Evolutionary conservation across 1,140 invertebrate genomes (phyloP), one percentile per base, ranked within the genome.

Genomic region (Phymorhynchus buccinoides): DNA sequence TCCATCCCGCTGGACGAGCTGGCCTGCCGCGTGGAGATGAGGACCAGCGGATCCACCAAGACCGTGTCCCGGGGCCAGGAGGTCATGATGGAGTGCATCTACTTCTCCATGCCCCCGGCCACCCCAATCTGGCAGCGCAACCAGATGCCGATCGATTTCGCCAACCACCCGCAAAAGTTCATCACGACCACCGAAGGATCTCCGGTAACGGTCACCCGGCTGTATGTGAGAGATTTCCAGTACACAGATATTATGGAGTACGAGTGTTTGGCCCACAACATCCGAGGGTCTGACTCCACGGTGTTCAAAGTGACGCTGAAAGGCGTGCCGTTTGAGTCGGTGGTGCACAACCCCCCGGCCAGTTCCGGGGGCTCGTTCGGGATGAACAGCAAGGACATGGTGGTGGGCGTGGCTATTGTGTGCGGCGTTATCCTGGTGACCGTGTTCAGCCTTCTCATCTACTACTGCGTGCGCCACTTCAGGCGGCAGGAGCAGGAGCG

Each of bases 201-300:
- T 22, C 32, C 80, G 41, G 42, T 81, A 22, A 83, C 68, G 35
- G 85, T 78, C 6, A 88, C 86, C 75, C 82, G 83, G 16, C 66
- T 91, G 1, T 73, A 84, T 39, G 88, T 91, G 12, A 85, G 86
- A 16, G 52, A 89, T 48, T 90, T 90, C 66, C 71, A 87, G 48
- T 84, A 87, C 41, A 82, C 83, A 30, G 90, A 91, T 83, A 89
- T 88, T 30, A 89, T 86, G 12, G 81, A 87, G 42, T 92, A 92
- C 75, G 85, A 87, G 35, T 92, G 91, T 81, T 80, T 87, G 32
- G 88, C 90, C 0, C 85, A 90, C 79, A 92, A 92, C 84, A 85
- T 87, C 16, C 87, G 88, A 14, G 91, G 90, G 3, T 39, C 48
- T 0, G 85, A 84, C 56, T 86, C 86, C 16, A 86, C 90, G 4